Evolutionary conservation across 2,113 vertebrate genomes (phyloP).

Genomic region (Malurus cyaneus): DNA sequence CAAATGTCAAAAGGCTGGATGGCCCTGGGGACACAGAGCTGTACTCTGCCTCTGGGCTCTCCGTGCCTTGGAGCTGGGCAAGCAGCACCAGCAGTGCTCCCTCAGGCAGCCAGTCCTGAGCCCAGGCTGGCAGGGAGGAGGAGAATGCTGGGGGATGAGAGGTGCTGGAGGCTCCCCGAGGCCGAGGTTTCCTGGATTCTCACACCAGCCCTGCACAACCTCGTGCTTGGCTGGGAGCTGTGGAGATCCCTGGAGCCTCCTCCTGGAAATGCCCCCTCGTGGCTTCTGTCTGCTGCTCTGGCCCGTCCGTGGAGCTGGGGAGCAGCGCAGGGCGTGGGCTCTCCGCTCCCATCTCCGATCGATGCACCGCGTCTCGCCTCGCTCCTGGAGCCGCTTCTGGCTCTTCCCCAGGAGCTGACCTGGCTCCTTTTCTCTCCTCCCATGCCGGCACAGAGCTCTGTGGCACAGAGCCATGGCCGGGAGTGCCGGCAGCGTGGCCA

Average conservation of each 20-base stretch:
- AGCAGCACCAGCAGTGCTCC: neutral
- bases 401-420: conserved; percentile 17
- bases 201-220: neutral
- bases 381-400: neutral
- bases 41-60: neutral
- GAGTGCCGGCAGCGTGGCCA: neutral
- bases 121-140: neutral
- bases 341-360: neutral
- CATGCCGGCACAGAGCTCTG: neutral
- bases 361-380: neutral
- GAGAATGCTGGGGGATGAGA: neutral
- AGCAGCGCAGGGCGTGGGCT: fast-evolving
- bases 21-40: neutral
- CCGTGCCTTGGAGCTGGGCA: neutral
- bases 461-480: fast-evolving
- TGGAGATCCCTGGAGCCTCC: neutral
- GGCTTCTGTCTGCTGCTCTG: fast-evolving
- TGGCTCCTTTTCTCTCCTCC: neutral
- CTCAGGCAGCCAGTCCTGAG: neutral
- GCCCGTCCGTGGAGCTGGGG: fast-evolving
- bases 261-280: neutral
- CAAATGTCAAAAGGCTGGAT: fast-evolving
- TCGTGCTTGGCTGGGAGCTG: neutral
- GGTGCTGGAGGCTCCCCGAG: neutral
- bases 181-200: neutral